These are phyloP conservation scores for Acanthochromis polyacanthus DNA, from an alignment of 2,113 vertebrate genomes.

Conservation along the genomic window DNA sequence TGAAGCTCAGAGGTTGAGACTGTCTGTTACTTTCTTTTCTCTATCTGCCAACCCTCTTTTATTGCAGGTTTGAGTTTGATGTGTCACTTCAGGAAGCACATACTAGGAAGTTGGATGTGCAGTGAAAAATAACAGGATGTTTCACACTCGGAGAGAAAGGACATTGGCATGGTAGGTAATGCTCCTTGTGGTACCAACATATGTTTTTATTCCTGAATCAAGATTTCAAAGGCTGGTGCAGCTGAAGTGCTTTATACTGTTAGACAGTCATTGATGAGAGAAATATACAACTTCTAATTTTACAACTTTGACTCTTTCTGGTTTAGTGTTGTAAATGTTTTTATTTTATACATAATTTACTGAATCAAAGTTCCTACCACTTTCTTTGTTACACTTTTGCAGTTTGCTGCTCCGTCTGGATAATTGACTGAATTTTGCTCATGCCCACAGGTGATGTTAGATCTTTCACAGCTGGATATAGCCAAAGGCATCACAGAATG, in stretches of 20 bases:
- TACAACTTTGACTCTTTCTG: background rate
- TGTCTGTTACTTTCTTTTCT: background rate
- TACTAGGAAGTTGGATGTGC: conserved; percentile 91
- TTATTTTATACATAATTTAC: background rate
- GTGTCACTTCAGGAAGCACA: conserved; percentile 88
- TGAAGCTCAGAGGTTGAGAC: background rate
- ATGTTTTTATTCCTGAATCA: no score
- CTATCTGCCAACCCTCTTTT: background rate
- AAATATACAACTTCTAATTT: background rate
- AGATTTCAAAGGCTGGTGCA: no score
- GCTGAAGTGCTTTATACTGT: no score
- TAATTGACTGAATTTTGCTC: conserved; percentile 2
- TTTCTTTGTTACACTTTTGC: background rate
- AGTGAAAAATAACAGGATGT: conserved; percentile 92
- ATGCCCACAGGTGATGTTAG: conserved; percentile 87
- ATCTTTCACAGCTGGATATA: conserved; percentile 90
- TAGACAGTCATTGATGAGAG: rapidly evolving
- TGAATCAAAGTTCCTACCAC: background rate
- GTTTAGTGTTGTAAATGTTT: background rate
- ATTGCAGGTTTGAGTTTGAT: conserved; percentile 91
- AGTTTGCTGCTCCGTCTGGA: background rate
- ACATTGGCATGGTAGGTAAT: conserved; percentile 90
- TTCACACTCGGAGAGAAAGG: conserved; percentile 91
- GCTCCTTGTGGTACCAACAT: background rate
- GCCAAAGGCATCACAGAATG: conserved; percentile 89